Evolutionary conservation across 2,113 vertebrate species (phyloP), one percentile per base, ranked within the genome.

Genomic region (Notechis scutatus): DNA sequence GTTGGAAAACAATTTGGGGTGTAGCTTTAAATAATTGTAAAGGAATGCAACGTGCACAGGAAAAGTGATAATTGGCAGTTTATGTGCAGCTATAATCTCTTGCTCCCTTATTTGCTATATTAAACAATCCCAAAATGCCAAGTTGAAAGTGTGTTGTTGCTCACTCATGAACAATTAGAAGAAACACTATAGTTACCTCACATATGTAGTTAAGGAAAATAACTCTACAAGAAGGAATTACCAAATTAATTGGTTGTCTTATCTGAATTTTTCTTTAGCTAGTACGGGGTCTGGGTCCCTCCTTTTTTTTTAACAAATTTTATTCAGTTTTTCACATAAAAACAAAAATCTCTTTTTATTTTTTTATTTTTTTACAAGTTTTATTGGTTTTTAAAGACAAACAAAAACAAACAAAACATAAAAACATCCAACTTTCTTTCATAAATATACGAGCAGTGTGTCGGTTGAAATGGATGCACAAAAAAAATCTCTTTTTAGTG

Each of bases 211-310:
- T 93, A 81, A 88, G 85, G 14, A 54, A 96, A 96, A 93, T 91
- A 93, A 81, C 34, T 92, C 91, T 91, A 92, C n/a, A 93, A 94
- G 29, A 85, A 92, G 89, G 69, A 93, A 18, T 92, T 57, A 23
- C 90, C 86, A 95, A 93, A 94, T 91, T 95, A 95, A 93, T 95
- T 95, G 91, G 88, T 64, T 95, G 89, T 87, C 89, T 96, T 94
- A 94, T 93, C 92, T 93, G 88, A 90, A 89, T 91, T 61, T 94
- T 64, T 42, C 18, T n/a, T 93, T 90, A n/a, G n/a, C 24, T 90
- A 88, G 87, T 94, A 81, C 26, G 93, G 59, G 69, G 87, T 85
- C 61, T 81, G 87, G 87, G 24, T 57, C 54, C 50, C 52, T 20
- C 93, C 91, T 74, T 56, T 42, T 42, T 42, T 42, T 42, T 42